phyloP scores from a whole-genome alignment of 2,797 vertebrate species.

The Acropternis orthonyx region DNA sequence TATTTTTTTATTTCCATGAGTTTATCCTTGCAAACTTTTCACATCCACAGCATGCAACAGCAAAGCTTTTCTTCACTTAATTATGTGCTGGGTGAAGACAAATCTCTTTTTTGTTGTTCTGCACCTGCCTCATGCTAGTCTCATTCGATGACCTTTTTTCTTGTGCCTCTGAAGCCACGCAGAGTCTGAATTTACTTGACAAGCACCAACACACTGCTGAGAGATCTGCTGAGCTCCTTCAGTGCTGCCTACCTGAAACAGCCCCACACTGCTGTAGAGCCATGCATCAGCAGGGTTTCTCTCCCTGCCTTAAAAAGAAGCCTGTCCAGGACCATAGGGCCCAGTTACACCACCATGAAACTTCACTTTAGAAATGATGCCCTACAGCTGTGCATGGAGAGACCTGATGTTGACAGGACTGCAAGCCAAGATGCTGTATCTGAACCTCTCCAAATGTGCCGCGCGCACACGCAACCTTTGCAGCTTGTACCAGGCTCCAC shows the following conservation, averaged over 20 bases:
- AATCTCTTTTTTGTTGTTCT: background rate
- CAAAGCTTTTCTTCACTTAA: background rate
- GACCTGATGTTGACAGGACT: background rate
- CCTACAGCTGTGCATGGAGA: background rate
- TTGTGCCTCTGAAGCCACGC: background rate
- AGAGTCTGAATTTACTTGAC: background rate
- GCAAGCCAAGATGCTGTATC: background rate
- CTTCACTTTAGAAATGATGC: background rate
- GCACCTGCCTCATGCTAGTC: background rate
- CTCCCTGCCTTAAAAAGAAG: background rate
- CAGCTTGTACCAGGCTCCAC: background rate
- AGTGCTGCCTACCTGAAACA: background rate
- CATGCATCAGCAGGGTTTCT: fast-evolving
- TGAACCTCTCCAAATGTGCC: background rate
- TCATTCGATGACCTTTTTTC: background rate
- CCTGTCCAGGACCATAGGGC: background rate
- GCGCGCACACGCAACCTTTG: background rate
- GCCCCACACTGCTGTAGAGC: background rate
- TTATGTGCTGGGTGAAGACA: background rate
- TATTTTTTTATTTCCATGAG: background rate
- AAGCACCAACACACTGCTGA: background rate
- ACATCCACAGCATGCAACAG: background rate
- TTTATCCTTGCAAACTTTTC: background rate
- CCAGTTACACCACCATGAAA: background rate
- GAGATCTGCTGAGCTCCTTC: background rate